Conservation (phyloP, 1,140 invertebrate genomes). For the Geopemphigus sp. region DNA sequence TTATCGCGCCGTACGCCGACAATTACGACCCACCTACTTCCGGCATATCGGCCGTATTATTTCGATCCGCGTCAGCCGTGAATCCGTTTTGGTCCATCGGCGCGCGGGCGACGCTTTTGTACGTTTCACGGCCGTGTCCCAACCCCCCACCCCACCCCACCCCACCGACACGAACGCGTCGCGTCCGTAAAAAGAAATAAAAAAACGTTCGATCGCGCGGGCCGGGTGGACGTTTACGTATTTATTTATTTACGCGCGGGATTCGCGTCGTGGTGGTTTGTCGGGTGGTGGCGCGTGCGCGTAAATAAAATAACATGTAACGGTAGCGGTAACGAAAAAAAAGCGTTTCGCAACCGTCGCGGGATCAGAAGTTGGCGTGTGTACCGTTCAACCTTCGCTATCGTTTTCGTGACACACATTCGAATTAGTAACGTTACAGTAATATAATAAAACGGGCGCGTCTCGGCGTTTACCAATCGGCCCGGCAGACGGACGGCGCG, state of each 20-base stretch:
- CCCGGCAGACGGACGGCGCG: constrained; percentile 17
- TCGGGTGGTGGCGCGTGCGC: background rate
- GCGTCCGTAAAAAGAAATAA: too few relatives aligned
- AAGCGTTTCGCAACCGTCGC: constrained; percentile 32
- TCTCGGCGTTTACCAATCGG: constrained; percentile 39
- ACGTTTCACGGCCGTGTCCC: too few relatives aligned
- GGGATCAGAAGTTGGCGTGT: constrained; percentile 42
- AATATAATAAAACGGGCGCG: constrained; percentile 35
- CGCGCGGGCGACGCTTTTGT: background rate
- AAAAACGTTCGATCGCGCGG: background rate
- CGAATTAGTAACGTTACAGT: constrained; percentile 37
- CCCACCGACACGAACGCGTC: too few relatives aligned
- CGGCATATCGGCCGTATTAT: constrained; percentile 13
- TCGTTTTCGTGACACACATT: constrained; percentile 49
- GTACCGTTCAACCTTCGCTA: constrained; percentile 37
- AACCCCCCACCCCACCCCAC: too few relatives aligned
- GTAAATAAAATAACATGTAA: too few relatives aligned
- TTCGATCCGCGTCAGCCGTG: background rate
- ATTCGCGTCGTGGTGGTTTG: background rate
- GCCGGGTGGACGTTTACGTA: background rate
- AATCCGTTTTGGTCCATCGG: constrained; percentile 30
- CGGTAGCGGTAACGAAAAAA: too few relatives aligned
- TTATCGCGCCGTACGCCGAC: constrained; percentile 9
- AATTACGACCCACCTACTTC: constrained; percentile 33
- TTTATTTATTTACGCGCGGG: background rate